These are phyloP conservation scores for Danionella dracula DNA, from an alignment of 2,797 vertebrate genomes.

Conservation along the genomic window DNA sequence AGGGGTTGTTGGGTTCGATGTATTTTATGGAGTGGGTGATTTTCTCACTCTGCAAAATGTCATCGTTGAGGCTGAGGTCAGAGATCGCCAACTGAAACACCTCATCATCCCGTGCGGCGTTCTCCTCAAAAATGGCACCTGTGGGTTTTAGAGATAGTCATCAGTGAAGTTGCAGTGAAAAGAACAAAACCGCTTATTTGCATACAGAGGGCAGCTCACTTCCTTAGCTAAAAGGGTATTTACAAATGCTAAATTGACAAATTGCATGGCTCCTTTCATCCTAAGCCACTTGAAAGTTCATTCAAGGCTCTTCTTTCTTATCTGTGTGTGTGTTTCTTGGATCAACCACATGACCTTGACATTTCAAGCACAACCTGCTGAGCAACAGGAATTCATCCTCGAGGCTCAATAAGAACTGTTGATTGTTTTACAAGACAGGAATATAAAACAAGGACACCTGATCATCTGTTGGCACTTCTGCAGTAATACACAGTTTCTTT, in stretches of 20 bases:
- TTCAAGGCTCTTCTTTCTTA: not conserved
- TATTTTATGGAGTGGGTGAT: constrained; percentile 98
- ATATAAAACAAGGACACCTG: not conserved
- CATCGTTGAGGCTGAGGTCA: constrained; percentile 94
- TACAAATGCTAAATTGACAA: not conserved
- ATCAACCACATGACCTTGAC: constrained; percentile 13
- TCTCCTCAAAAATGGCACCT: constrained; percentile 98
- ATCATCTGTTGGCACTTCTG: not conserved
- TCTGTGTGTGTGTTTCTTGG: not conserved
- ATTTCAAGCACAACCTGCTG: not conserved
- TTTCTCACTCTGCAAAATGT: constrained; percentile 95
- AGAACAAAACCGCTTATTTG: constrained; percentile 1
- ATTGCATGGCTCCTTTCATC: no score
- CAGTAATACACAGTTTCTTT: not conserved
- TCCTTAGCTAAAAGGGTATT: not conserved
- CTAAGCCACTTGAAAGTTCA: not conserved
- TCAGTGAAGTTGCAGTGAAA: not conserved
- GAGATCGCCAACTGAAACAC: constrained; percentile 95
- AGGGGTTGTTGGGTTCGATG: constrained; percentile 95
- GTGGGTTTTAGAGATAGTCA: constrained; percentile 23
- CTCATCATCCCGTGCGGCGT: constrained; percentile 88
- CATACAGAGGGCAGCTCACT: constrained; percentile 5
- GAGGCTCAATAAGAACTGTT: not conserved
- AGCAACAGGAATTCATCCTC: not conserved
- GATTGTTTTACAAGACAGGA: not conserved